Evolutionary conservation across 2,888 invertebrate species (phyloP), one percentile per base, ranked within the genome.

Genomic region (Camponotus fellah): DNA sequence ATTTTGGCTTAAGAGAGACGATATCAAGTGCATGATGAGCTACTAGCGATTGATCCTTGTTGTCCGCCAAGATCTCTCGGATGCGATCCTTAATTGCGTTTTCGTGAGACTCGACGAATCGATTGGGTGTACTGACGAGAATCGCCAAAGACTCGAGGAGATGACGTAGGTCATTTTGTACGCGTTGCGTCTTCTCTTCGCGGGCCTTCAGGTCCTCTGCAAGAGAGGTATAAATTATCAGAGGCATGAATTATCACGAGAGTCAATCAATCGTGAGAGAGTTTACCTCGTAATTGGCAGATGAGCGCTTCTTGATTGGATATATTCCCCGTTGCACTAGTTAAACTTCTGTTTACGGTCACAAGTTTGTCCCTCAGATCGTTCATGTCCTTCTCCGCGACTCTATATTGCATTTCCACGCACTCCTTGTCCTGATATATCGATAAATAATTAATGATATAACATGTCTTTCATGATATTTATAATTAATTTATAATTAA

Each of bases 71-170:
- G 65, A 97, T 96, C 94, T 98, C 98, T 26, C 97, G 96, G 79
- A 98, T 96, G 87, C 97, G 96, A 86, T 98, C 98, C 94, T 97
- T 97, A 85, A 98, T 97, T 49, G 97, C 96, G 72, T 96, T 96
- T 94, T 98, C 98, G 82, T 97, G 96, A 0, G 98, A 97, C 92
- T 98, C 98, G 4, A 97, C 97, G 93, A 97, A 97, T 87, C 97
- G 95, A 43, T 96, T 96, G 2, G 97, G 97, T 9, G 97, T 96
- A 93, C 97, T 97, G 37, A 97, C 94, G 58, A 97, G 95, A 82
- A 97, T 96, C 9, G 97, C 97, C 81, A 97, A 94, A 0, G 97
- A 97, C 92, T 97, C 97, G 94, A 97, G 95, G 0, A 96, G 95
- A 92, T 97, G 97, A 10, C 97, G 96, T 89, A 97, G 95, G 90